A percentile compares a stretch with the other conserved stretches of the same genome.
These are phyloP conservation scores for Heliconius hermathena DNA, from an alignment of 1,140 invertebrate genomes.

Conservation along the genomic window DNA sequence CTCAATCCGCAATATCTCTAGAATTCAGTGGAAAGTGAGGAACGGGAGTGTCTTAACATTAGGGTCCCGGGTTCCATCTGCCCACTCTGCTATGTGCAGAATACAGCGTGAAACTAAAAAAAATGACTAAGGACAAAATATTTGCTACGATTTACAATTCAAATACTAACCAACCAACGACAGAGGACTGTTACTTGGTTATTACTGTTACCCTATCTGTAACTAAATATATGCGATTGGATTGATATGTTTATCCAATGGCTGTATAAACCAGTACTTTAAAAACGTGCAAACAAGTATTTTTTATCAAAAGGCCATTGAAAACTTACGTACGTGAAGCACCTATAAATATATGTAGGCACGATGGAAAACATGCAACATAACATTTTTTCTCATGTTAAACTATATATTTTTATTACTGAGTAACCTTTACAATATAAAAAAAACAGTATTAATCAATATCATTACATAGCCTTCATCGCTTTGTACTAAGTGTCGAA, in stretches of 20 bases:
- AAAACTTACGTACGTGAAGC: background rate
- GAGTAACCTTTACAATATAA: background rate
- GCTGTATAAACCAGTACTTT: background rate
- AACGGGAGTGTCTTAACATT: no score
- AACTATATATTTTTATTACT: background rate
- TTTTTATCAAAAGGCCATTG: background rate
- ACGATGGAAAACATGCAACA: background rate
- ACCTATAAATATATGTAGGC: background rate
- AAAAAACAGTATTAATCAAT: background rate
- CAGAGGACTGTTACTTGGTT: no score
- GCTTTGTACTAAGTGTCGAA: background rate
- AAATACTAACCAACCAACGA: background rate
- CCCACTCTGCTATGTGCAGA: no score
- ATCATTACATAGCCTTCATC: background rate
- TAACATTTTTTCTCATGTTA: background rate
- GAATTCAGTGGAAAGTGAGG: no score
- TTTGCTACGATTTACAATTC: background rate
- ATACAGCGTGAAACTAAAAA: no score
- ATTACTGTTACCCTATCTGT: no score
- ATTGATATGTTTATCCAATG: no score
- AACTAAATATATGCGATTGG: no score
- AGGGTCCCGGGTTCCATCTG: no score
- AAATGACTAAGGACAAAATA: background rate
- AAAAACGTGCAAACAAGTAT: background rate
- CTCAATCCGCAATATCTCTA: no score